Conservation (phyloP, 2,888 invertebrate genomes). For the Euplagia quadripunctaria region DNA sequence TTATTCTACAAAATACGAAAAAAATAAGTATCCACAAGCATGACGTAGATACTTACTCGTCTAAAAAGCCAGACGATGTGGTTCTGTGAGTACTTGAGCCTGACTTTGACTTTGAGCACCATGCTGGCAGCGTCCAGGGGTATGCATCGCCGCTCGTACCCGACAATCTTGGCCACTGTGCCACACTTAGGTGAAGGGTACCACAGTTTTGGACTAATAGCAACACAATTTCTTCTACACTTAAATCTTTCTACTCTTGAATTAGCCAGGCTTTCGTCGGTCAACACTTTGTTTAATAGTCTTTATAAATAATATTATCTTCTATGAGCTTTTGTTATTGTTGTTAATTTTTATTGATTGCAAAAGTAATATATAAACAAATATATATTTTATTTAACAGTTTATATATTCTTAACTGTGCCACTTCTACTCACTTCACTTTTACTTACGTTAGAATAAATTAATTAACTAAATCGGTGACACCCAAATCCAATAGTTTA, state of each 20-base stretch:
- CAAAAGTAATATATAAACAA: no score
- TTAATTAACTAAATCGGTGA: constrained; percentile 1
- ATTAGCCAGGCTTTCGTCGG: background rate
- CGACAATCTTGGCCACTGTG: constrained; percentile 63
- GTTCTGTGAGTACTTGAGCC: constrained; percentile 87
- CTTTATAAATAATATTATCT: no score
- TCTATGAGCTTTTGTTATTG: no score
- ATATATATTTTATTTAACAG: background rate
- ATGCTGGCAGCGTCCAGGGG: constrained; percentile 81
- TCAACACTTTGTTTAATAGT: background rate
- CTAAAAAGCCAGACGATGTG: constrained; percentile 88
- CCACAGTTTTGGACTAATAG: background rate
- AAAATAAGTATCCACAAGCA: background rate
- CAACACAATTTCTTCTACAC: background rate
- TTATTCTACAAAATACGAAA: background rate
- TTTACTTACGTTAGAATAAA: background rate
- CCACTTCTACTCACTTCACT: background rate
- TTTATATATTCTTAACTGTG: background rate
- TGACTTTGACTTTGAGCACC: constrained; percentile 88
- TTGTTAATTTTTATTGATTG: background rate
- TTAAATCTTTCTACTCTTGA: background rate
- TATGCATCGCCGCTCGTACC: constrained; percentile 78
- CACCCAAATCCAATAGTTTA: background rate
- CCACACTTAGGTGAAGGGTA: constrained; percentile 17
- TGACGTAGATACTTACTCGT: constrained; percentile 80